Conservation (phyloP, 2,797 vertebrate genomes). For the Ptychadena robeensis region DNA sequence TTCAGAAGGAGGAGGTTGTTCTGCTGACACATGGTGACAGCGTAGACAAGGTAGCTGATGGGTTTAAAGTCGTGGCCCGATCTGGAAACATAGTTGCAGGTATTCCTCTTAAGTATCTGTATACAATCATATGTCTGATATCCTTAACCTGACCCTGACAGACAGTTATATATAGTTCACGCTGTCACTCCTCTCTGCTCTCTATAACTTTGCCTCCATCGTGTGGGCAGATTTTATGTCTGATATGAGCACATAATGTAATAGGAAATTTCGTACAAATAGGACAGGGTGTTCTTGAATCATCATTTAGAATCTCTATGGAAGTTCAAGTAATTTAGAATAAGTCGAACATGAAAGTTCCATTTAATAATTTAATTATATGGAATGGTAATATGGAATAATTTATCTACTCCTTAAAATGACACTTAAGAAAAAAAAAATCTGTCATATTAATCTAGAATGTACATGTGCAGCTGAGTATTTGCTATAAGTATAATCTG, state of each 20-base stretch:
- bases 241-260: not conserved
- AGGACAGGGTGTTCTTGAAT: no score
- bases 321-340: no score
- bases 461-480: no score
- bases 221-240: not conserved
- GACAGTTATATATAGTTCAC: not conserved
- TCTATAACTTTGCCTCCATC: not conserved
- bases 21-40: constrained; percentile 96
- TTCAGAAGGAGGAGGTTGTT: constrained; percentile 96
- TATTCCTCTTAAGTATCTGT: constrained; percentile 66
- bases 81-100: constrained; percentile 97
- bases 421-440: no score
- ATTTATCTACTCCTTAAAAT: no score
- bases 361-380: no score
- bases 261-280: not conserved
- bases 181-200: not conserved
- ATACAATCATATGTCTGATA: not conserved
- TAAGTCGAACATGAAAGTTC: no score
- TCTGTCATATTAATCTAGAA: no score
- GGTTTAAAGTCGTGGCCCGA: constrained; percentile 95
- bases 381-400: no score
- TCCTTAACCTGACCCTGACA: not conserved
- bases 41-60: constrained; percentile 97
- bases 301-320: no score
- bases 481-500: no score